Evolutionary conservation across 2,888 invertebrate species (phyloP).

Genomic region (Ornithoptera alexandrae): DNA sequence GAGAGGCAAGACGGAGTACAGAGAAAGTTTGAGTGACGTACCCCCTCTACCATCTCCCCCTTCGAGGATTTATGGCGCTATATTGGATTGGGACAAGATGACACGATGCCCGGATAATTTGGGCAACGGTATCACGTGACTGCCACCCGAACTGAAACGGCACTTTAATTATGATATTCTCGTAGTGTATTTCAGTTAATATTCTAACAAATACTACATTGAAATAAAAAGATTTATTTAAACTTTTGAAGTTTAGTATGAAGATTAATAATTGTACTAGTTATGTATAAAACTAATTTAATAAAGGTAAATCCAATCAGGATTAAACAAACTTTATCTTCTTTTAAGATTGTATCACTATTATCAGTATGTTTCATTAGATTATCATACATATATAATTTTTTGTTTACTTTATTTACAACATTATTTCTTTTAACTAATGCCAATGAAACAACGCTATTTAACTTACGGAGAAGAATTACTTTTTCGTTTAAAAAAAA

Average conservation of each 20-base stretch:
- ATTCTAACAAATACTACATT: constrained; percentile 17
- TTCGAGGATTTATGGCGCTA: constrained; percentile 78
- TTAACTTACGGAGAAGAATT: not conserved
- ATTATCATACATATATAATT: too few relatives aligned
- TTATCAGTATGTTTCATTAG: too few relatives aligned
- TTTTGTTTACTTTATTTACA: not conserved
- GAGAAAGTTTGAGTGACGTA: constrained; percentile 81
- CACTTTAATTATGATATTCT: constrained; percentile 78
- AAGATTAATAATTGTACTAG: too few relatives aligned
- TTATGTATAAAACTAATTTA: too few relatives aligned
- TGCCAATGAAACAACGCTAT: not conserved
- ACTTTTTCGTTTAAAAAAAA: not conserved
- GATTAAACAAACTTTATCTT: too few relatives aligned
- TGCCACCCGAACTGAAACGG: constrained; percentile 67
- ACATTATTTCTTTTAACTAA: not conserved
- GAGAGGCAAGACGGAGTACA: constrained; percentile 76
- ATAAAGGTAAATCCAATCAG: too few relatives aligned
- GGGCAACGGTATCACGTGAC: constrained; percentile 79
- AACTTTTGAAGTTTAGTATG: too few relatives aligned
- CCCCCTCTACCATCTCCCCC: constrained; percentile 66
- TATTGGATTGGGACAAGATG: constrained; percentile 81
- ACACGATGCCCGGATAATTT: constrained; percentile 80
- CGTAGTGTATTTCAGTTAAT: constrained; percentile 37
- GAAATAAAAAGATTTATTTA: too few relatives aligned
- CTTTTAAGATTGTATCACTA: too few relatives aligned